These are phyloP conservation scores for Danio rerio DNA, from an alignment of 2,113 vertebrate genomes.

Conservation along the genomic window GRCz12tu NC_133187.1:281001-281500, in stretches of 20 bases:
- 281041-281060: constrained; percentile 81
- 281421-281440: too few relatives aligned
- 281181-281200: constrained; percentile 73
- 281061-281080: constrained; percentile 86
- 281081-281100: constrained; percentile 73
- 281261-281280: constrained; percentile 83
- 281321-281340: constrained; percentile 70
- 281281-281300: constrained; percentile 76
- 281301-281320: constrained; percentile 67
- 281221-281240: constrained; percentile 84
- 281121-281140: constrained; percentile 86
- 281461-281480: too few relatives aligned
- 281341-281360: constrained; percentile 72
- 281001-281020: constrained; percentile 91
- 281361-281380: constrained; percentile 84
- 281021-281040: constrained; percentile 84
- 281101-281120: constrained; percentile 87
- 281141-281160: constrained; percentile 80
- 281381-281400: constrained; percentile 75
- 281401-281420: background rate
- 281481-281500: too few relatives aligned
- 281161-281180: constrained; percentile 73
- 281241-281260: constrained; percentile 85
- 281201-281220: constrained; percentile 73
- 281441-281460: too few relatives aligned